Base-by-base conservation (phyloP, 2,113 vertebrate genomes). In the Cygnus atratus region DNA sequence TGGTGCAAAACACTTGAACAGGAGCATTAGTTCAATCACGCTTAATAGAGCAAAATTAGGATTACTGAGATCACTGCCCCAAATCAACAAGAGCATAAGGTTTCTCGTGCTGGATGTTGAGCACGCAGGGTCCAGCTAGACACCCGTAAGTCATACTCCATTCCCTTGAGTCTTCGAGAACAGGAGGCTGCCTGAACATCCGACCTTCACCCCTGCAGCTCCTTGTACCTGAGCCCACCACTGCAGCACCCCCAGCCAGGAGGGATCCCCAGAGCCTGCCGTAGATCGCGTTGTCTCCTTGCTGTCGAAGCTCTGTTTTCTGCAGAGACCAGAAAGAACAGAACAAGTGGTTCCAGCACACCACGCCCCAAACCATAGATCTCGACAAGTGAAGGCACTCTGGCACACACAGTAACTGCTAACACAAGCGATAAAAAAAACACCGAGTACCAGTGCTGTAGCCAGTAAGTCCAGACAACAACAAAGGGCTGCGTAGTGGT, bases 291-390 rank as follows among this genome's bases (percentile, higher is more conserved):
- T 1, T 12, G 41, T 9, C 48, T 82, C 20, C 59, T 52, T 61
- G 15, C 68, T 6, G 13, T 0, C 0, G 0, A 86, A 71, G 39
- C 43, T 57, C 11, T 0, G 20, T 48, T 58, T 78, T 70, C 88
- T 80, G 57, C 6, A 5, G 33, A 28, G 31, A 78, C 4, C 46
- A 63, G 25, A 46, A 62, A 80, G 68, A 77, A 50, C 44, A 77
- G 59, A 96, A 84, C 61, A 78, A 88, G 50, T 37, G 61, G 58
- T 59, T 92, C 86, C 79, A 90, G 88, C 93, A 74, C 35, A 67
- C 29, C 19, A 54, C 0, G 0, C 37, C 87, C 72, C 37, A 54
- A n/a, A 20, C 37, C 9, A 5, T 3, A 35, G 75, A 77, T 50
- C 57, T 18, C 7, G 68, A 87, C 31, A n/a, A 85, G 57, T 3